These are phyloP conservation scores for Listronotus oregonensis DNA, from an alignment of 1,140 invertebrate species.

Conservation along the genomic window DNA sequence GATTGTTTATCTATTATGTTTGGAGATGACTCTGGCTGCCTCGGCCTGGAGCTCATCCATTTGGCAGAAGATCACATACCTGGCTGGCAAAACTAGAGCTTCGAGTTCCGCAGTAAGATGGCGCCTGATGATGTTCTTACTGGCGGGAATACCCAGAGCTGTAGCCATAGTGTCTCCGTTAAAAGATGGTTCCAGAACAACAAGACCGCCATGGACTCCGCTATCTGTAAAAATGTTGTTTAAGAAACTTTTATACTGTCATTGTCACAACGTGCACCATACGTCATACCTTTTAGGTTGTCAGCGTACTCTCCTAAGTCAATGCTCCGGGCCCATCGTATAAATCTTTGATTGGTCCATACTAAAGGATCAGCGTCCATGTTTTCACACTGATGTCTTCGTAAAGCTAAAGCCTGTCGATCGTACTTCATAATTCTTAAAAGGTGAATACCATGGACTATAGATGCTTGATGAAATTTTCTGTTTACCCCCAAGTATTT, in stretches of 20 bases:
- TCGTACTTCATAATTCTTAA: conserved; percentile 91
- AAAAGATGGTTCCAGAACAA: conserved; percentile 90
- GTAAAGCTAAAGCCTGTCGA: conserved; percentile 84
- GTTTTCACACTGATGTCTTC: conserved; percentile 85
- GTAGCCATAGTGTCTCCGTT: conserved; percentile 93
- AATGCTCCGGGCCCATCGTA: conserved; percentile 90
- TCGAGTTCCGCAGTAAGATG: conserved; percentile 90
- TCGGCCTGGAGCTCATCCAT: conserved; percentile 77
- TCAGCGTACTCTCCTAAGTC: conserved; percentile 92
- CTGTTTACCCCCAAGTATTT: conserved; percentile 88
- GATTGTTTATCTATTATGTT: conserved; percentile 49
- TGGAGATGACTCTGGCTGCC: conserved; percentile 57
- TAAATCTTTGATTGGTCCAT: conserved; percentile 93
- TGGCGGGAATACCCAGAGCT: conserved; percentile 88
- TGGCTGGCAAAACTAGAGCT: conserved; percentile 85
- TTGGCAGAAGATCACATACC: conserved; percentile 82
- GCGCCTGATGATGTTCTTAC: conserved; percentile 89
- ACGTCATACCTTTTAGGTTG: conserved; percentile 81
- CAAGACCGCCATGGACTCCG: conserved; percentile 90
- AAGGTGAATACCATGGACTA: conserved; percentile 90
- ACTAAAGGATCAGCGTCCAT: conserved; percentile 89
- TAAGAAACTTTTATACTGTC: neutral
- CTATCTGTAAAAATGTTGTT: conserved; percentile 67
- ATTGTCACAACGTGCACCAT: neutral
- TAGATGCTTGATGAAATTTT: conserved; percentile 92